Percentiles rank a stretch among this genome's conserved stretches.
These are phyloP conservation scores for Pampusana beccarii DNA, from an alignment of 2,113 vertebrate species.

Conservation along the genomic window DNA sequence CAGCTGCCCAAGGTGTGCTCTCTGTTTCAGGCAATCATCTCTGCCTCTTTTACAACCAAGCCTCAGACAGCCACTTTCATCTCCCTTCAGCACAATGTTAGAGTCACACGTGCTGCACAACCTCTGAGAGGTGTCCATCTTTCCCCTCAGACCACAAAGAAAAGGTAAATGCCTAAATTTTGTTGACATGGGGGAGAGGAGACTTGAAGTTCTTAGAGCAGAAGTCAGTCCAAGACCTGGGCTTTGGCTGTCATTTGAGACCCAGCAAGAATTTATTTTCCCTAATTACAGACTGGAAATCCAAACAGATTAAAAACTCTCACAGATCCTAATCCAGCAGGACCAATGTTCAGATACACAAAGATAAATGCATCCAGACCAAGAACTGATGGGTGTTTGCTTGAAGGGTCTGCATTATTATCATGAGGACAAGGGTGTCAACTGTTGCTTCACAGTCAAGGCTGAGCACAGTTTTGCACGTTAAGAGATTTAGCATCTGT, in stretches of 20 bases:
- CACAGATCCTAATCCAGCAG: not conserved
- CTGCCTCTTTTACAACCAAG: not conserved
- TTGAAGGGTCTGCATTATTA: not conserved
- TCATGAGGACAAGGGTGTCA: not conserved
- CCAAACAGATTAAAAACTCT: not conserved
- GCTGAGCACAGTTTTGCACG: not conserved
- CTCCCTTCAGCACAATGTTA: not conserved
- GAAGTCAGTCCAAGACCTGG: not conserved
- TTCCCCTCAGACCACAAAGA: not conserved
- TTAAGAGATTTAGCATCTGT: not conserved
- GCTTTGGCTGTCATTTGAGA: not conserved
- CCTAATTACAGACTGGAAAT: not conserved
- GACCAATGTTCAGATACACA: not conserved
- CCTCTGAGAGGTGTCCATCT: not conserved
- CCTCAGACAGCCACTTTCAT: not conserved
- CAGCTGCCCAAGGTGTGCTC: not conserved
- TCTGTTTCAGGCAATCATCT: not conserved
- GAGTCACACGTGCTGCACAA: not conserved
- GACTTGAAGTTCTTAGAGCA: not conserved
- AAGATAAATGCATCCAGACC: not conserved
- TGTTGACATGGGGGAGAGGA: not conserved
- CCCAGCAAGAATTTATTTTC: not conserved
- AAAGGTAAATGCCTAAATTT: not conserved
- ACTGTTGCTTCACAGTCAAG: not conserved
- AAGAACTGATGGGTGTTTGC: not conserved